Evolutionary conservation across 2,113 vertebrate species (phyloP), one percentile per base, ranked within the genome.

Genomic region (Anolis carolinensis): DNA sequence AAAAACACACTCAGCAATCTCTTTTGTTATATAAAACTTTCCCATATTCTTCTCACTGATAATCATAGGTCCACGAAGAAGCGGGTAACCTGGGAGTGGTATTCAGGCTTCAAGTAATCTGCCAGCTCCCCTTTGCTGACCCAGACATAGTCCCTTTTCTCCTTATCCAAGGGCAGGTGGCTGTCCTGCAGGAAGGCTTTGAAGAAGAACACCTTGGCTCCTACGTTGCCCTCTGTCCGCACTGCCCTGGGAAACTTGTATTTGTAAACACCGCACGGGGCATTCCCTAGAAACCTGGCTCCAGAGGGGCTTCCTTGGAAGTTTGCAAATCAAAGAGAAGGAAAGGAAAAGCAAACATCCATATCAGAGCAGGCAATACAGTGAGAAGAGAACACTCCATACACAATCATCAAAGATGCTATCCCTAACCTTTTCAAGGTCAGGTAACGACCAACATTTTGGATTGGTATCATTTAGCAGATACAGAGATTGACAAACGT

Each of bases 141-240:
- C 99, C 99, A 99, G 39, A 97, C 90, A 21, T 97, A 89, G n/a
- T 93, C 79, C 72, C 87, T 65, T 74, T 95, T 91, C 89, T 91
- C 91, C 79, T 87, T 48, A 0, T 91, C 59, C 11, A 90, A 82
- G 11, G 94, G 75, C 50, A 95, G 86, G 25, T 92, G 91, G 3
- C 80, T 82, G n/a, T 88, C 95, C 0, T 96, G 94, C 52, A 99
- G 95, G 11, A 98, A 39, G 30, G 99, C 98, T 96, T 99, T 99
- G 96, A 99, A 99, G 95, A 99, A 99, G 95, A 99, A 99, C 7
- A 99, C 95, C 94, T 98, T 99, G 84, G 95, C 96, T 83, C 99
- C 99, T 0, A 97, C 5, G 0, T 82, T 94, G 89, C 90, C 92
- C 90, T 98, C 97, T 0, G 95, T 97, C 89, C 95, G 96, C 81